These are phyloP conservation scores for Anarrhichthys ocellatus DNA, from an alignment of 2,113 vertebrate species.

Conservation along the genomic window DNA sequence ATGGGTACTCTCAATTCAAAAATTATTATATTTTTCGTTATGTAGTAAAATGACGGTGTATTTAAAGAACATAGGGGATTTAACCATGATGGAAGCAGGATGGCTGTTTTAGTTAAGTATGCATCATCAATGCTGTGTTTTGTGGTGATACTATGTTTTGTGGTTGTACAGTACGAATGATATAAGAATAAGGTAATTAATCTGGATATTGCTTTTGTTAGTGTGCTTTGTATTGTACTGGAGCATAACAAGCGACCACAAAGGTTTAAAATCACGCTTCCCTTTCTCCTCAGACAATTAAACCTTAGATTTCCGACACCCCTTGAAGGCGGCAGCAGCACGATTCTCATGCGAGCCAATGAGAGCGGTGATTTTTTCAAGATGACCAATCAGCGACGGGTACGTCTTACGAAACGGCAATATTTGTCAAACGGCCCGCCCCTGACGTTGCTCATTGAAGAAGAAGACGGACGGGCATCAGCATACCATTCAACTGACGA, in stretches of 20 bases:
- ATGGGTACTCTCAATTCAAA: neutral
- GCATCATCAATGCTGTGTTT: neutral
- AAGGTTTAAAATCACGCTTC: constrained; percentile 17
- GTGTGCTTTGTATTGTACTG: neutral
- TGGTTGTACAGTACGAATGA: neutral
- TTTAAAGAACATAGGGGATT: neutral
- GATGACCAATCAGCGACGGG: constrained; percentile 56
- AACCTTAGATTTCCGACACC: constrained; percentile 23
- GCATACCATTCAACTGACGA: constrained; percentile 31
- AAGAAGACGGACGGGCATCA: constrained; percentile 71
- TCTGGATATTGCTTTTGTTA: neutral
- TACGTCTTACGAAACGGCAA: constrained; percentile 53
- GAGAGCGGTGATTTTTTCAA: constrained; percentile 48
- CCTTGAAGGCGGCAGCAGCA: constrained; percentile 38
- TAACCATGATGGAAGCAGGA: rapidly evolving
- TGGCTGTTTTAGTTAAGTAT: neutral
- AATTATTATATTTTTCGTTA: neutral
- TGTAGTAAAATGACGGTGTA: neutral
- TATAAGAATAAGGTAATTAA: too few relatives aligned
- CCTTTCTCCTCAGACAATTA: neutral
- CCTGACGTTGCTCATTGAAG: constrained; percentile 75
- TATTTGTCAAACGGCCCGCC: constrained; percentile 48
- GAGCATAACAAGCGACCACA: neutral
- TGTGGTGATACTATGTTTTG: neutral
- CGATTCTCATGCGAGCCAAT: constrained; percentile 2